Base-by-base conservation (phyloP, 1,140 invertebrate genomes). In the Phocides pigmalion region DNA sequence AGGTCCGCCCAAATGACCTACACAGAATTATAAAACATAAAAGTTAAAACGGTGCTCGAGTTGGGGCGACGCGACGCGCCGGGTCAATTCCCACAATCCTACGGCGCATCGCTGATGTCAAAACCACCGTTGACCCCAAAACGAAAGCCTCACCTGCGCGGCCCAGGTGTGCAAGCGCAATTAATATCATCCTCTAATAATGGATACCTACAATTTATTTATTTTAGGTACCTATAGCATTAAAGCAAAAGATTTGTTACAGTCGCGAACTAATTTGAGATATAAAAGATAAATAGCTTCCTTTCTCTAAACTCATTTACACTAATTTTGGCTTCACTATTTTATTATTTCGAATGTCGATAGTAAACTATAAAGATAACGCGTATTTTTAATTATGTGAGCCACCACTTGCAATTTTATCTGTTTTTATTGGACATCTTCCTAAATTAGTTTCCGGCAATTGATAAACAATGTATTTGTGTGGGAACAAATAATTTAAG, bases 131-230 rank as follows among this genome's bases (percentile, higher is more conserved):
- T 84, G 86, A 87, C 84, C 86, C 86, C 80, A 89, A 89, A 89
- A 78, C 80, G 72, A 58, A 72, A 72, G 56, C 64, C 74, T 82
- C 87, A 89, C 84, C 87, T 89, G 87, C 84, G 67, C 62, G 69
- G 64, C 81, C 87, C 87, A 89, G 84, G 87, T 90, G 87, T 82
- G 80, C 51, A 4, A 47, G 64, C 74, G 84, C 87, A 90, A 89
- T 89, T 87, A 86, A 86, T 84, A 87, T 69, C 75, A 83, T 81
- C 81, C 78, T 81, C 75, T 79, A 81, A 82, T 86, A 87, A 84
- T 84, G 82, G 79, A 75, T 79, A 78, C 66, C 68, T 76, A 77
- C 72, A 79, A 80, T 84, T 82, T 82, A 87, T 84, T 85, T 82
- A 68, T 86, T 84, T 82, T 82, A 81, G 78, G 65, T 74, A 77